A percentile compares a stretch with the other conserved stretches of the same genome.
Evolutionary conservation across 2,113 vertebrate genomes (phyloP).

Genomic region (Syngnathus floridae): DNA sequence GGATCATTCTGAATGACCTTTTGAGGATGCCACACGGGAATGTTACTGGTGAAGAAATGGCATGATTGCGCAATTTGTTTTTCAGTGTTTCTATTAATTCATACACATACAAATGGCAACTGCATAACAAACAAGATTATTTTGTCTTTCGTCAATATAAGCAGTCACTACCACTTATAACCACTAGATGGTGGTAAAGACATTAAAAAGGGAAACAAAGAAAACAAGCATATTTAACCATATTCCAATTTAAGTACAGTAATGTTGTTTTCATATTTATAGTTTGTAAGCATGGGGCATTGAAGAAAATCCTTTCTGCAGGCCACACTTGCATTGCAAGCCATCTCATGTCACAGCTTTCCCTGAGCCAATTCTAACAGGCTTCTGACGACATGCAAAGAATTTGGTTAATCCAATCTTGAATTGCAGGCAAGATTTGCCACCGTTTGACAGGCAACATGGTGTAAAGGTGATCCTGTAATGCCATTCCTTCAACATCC

Average conservation of each 20-base stretch:
- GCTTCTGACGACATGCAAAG: conserved; percentile 19
- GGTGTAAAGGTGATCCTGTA: conserved; percentile 15
- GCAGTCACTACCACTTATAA: conserved; percentile 8
- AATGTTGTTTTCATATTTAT: neutral
- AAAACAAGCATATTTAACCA: neutral
- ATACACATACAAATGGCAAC: too few species aligned
- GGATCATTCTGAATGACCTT: neutral
- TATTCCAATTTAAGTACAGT: neutral
- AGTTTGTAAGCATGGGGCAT: neutral
- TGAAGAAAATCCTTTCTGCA: conserved; percentile 13
- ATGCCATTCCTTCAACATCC: conserved; percentile 16
- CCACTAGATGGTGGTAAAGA: conserved; percentile 48
- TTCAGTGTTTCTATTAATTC: too few species aligned
- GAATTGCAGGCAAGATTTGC: conserved; percentile 39
- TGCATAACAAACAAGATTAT: too few species aligned
- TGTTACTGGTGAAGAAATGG: neutral
- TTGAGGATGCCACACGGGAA: neutral
- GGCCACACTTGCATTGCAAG: conserved; percentile 8
- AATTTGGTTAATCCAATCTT: conserved; percentile 25
- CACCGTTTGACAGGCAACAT: neutral
- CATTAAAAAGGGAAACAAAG: neutral
- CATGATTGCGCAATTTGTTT: neutral
- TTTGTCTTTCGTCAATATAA: neutral
- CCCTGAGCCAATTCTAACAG: conserved; percentile 12
- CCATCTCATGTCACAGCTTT: conserved; percentile 21